These are phyloP conservation scores for Atherinomorus stipes DNA, from an alignment of 2,113 vertebrate genomes.

Conservation along the genomic window DNA sequence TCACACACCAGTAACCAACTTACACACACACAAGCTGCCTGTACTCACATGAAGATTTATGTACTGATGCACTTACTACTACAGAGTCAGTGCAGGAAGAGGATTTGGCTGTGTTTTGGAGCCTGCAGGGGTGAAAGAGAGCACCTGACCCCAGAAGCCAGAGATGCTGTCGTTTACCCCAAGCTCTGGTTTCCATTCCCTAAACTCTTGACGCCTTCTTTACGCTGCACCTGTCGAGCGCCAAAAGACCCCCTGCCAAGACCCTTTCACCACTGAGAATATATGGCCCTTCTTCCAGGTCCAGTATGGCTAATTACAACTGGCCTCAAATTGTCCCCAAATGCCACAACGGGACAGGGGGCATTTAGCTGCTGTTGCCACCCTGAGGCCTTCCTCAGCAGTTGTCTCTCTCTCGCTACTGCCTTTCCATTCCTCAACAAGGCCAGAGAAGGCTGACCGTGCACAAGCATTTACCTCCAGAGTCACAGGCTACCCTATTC, in stretches of 20 bases:
- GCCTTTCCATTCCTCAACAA: constrained; percentile 29
- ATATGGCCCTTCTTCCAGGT: constrained; percentile 87
- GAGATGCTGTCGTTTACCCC: constrained; percentile 65
- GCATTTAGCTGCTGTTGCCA: constrained; percentile 58
- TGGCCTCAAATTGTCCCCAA: constrained; percentile 78
- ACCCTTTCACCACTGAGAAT: constrained; percentile 91
- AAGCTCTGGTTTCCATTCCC: constrained; percentile 82
- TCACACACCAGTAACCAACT: constrained; percentile 25
- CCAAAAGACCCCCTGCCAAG: constrained; percentile 88
- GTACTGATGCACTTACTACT: constrained; percentile 23
- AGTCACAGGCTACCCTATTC: constrained; percentile 64
- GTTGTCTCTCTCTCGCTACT: constrained; percentile 24
- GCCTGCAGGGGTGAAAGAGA: constrained; percentile 62
- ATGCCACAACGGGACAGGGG: constrained; percentile 22
- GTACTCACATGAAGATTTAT: constrained; percentile 24
- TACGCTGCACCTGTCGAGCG: constrained; percentile 88
- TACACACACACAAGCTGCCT: constrained; percentile 2
- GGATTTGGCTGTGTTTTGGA: constrained; percentile 69
- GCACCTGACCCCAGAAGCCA: constrained; percentile 67
- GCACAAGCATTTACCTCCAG: constrained; percentile 59
- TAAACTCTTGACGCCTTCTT: constrained; percentile 80
- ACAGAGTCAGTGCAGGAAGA: constrained; percentile 56
- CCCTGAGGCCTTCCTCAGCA: constrained; percentile 48
- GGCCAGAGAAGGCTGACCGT: constrained; percentile 59
- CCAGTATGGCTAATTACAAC: constrained; percentile 86